A percentile compares a stretch with the other conserved stretches of the same genome.
These are phyloP conservation scores for Congeria kusceri DNA, from an alignment of 2,888 invertebrate genomes.

Conservation along the genomic window DNA sequence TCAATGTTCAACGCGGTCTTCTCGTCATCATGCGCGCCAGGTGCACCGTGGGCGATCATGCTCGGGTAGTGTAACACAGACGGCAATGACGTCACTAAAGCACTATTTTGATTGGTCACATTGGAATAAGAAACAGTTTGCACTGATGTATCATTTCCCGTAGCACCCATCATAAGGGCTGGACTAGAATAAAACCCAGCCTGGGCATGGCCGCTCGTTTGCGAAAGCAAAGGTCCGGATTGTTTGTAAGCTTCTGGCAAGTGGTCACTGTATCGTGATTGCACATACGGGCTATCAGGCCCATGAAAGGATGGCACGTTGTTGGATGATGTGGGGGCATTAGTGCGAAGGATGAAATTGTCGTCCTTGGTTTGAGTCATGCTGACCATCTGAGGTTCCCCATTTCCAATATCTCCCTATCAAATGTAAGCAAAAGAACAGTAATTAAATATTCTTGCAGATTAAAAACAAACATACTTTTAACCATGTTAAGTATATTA, in stretches of 20 bases:
- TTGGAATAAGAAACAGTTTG: slow-evolving; percentile 7
- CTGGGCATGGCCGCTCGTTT: slow-evolving; percentile 44
- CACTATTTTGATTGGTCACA: slow-evolving; percentile 50
- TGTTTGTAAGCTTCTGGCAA: slow-evolving; percentile 47
- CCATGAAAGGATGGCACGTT: slow-evolving; percentile 56
- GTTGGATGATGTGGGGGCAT: slow-evolving; percentile 52
- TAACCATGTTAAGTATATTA: too few relatives aligned
- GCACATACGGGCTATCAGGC: slow-evolving; percentile 58
- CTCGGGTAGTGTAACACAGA: slow-evolving; percentile 64
- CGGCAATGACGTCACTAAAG: slow-evolving; percentile 45
- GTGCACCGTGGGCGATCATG: slow-evolving; percentile 45
- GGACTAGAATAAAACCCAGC: slow-evolving; percentile 63
- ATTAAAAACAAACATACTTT: too few relatives aligned
- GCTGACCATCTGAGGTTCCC: slow-evolving; percentile 56
- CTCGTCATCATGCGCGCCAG: slow-evolving; percentile 50
- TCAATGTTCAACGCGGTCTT: slow-evolving; percentile 78
- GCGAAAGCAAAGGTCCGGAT: slow-evolving; percentile 45
- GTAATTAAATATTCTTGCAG: too few relatives aligned
- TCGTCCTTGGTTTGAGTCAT: slow-evolving; percentile 75
- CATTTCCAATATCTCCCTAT: not conserved
- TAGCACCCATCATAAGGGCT: slow-evolving; percentile 17
- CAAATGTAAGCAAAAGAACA: not conserved
- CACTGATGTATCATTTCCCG: slow-evolving; percentile 30
- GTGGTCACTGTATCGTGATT: slow-evolving; percentile 43
- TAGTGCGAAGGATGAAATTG: slow-evolving; percentile 74